A percentile compares a stretch with the other conserved stretches of the same genome.
Evolutionary conservation across 1,140 invertebrate genomes (phyloP).

Genomic region (Drosophila subobscura): DNA sequence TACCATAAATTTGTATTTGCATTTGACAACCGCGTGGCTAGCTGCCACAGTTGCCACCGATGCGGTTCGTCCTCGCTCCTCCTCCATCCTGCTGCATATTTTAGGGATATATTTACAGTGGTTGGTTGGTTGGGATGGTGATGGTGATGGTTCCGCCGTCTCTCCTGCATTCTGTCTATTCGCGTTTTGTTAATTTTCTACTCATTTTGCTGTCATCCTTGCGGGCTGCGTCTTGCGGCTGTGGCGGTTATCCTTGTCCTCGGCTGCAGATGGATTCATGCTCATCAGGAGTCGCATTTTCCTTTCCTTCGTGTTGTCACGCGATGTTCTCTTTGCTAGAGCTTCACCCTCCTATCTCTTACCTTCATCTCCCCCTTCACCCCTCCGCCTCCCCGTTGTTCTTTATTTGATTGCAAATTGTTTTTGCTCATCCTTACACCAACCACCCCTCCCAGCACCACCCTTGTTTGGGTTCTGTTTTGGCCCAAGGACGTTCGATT

Average conservation of each 20-base stretch:
- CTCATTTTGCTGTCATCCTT: constrained; percentile 72
- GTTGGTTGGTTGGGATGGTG: too few relatives aligned
- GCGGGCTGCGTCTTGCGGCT: constrained; percentile 24
- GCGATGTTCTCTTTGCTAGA: constrained; percentile 55
- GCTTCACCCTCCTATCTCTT: not conserved
- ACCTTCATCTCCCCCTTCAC: not conserved
- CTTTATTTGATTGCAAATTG: constrained; percentile 70
- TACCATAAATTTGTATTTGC: constrained; percentile 70
- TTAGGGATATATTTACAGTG: not conserved
- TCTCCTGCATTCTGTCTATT: constrained; percentile 65
- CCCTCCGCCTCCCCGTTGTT: constrained; percentile 6
- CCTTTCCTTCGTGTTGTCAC: constrained; percentile 69
- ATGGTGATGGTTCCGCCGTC: constrained; percentile 7
- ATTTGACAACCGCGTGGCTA: constrained; percentile 56
- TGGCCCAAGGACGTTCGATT: constrained; percentile 75
- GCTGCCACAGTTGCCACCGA: constrained; percentile 8
- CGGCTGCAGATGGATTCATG: constrained; percentile 51
- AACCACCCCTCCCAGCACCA: not conserved
- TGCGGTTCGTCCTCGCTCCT: not conserved
- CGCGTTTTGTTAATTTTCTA: constrained; percentile 77
- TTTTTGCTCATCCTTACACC: constrained; percentile 40
- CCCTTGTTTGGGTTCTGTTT: constrained; percentile 30
- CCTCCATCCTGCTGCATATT: constrained; percentile 20
- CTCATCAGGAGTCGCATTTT: constrained; percentile 64
- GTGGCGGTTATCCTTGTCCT: constrained; percentile 28